phyloP scores from a whole-genome alignment of 2,888 invertebrate genomes.

The Drosophila birchii region DNA sequence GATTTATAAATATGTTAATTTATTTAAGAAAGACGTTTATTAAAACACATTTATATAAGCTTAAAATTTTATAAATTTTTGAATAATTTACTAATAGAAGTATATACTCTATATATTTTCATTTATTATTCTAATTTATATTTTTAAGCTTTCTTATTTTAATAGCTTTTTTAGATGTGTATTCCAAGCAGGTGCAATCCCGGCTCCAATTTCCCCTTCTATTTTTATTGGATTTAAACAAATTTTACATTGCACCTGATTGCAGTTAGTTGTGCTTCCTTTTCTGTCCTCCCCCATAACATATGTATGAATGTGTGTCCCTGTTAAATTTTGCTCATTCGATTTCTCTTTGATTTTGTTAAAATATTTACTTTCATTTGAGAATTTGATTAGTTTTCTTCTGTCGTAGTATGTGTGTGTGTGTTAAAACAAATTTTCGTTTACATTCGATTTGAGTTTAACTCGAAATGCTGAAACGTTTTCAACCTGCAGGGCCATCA shows the following conservation, averaged over 20 bases:
- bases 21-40: not conserved
- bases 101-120: not conserved
- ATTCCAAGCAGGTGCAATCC: not conserved
- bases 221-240: conserved; percentile 7
- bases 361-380: conserved; percentile 51
- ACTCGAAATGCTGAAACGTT: conserved; percentile 24
- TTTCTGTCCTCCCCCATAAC: not conserved
- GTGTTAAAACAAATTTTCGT: conserved; percentile 18
- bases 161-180: not conserved
- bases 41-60: not conserved
- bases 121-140: not conserved
- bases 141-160: not conserved
- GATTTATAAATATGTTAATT: not conserved
- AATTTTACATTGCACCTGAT: conserved; percentile 22
- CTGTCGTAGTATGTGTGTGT: not conserved
- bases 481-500: conserved; percentile 89
- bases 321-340: conserved; percentile 20
- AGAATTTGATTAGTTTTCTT: conserved; percentile 49
- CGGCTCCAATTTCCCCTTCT: not conserved
- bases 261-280: conserved; percentile 16
- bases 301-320: conserved; percentile 6
- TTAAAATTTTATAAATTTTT: not conserved
- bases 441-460: conserved; percentile 30
- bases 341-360: conserved; percentile 47
- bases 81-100: not conserved